Conservation (phyloP, 2,888 invertebrate species). For the Luffia ferchaultella region DNA sequence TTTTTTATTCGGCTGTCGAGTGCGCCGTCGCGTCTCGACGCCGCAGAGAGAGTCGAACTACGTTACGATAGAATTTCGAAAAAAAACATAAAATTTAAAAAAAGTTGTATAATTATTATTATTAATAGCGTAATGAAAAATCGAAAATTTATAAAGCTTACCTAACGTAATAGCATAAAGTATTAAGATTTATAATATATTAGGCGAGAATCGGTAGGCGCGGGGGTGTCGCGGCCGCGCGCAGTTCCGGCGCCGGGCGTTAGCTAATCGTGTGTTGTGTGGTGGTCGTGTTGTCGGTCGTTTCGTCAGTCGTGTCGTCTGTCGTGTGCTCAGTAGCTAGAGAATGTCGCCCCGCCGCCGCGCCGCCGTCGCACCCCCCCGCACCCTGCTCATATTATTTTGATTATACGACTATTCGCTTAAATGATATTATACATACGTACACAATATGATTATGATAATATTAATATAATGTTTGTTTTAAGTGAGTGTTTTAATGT, state of each 20-base stretch:
- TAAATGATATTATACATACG: slow-evolving; percentile 64
- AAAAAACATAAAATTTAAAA: slow-evolving; percentile 61
- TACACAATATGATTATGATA: slow-evolving; percentile 65
- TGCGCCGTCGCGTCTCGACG: slow-evolving; percentile 37
- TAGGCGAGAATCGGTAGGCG: slow-evolving; percentile 47
- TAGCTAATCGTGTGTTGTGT: slow-evolving; percentile 17
- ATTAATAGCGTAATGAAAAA: slow-evolving; percentile 63
- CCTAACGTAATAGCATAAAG: slow-evolving; percentile 65
- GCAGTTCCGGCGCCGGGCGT: slow-evolving; percentile 25
- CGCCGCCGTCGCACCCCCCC: slow-evolving; percentile 35
- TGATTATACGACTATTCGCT: slow-evolving; percentile 65
- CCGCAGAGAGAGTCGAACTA: slow-evolving; percentile 59
- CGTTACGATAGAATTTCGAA: slow-evolving; percentile 66
- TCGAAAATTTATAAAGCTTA: slow-evolving; percentile 67
- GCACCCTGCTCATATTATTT: slow-evolving; percentile 57
- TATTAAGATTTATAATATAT: slow-evolving; percentile 60
- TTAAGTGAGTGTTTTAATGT: slow-evolving; percentile 65
- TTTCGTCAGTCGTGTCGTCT: slow-evolving; percentile 3
- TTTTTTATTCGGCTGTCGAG: slow-evolving; percentile 71
- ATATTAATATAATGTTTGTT: slow-evolving; percentile 68
- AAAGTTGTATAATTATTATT: slow-evolving; percentile 65
- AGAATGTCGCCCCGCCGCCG: slow-evolving; percentile 21
- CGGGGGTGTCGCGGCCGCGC: slow-evolving; percentile 36
- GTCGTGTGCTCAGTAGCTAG: slow-evolving; percentile 13
- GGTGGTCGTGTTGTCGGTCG: background rate